Conservation (phyloP, 1,140 invertebrate species). For the Caerostris extrusa region DNA sequence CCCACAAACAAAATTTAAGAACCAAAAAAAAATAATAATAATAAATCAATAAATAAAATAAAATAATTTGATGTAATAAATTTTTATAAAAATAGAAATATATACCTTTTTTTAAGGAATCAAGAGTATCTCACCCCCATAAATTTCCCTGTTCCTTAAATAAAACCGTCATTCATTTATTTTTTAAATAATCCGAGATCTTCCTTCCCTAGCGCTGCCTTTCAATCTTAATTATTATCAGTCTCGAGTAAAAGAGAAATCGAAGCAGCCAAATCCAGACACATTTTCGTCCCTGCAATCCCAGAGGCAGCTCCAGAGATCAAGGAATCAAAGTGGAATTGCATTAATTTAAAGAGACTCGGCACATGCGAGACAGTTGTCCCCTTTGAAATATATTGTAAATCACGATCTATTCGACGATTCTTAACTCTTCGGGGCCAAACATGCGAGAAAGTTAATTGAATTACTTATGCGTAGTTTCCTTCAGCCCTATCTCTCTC, state of each 20-base stretch:
- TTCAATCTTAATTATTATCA: background rate
- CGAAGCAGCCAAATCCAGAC: background rate
- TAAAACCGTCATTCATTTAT: too few relatives aligned
- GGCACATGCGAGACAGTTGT: background rate
- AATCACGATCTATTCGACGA: constrained; percentile 18
- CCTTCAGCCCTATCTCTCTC: background rate
- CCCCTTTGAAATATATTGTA: background rate
- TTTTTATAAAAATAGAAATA: too few relatives aligned
- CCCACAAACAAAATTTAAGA: too few relatives aligned
- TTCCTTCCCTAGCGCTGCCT: background rate
- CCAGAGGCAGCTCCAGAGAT: background rate
- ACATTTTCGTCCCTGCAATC: background rate
- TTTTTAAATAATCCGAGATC: background rate
- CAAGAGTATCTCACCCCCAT: too few relatives aligned
- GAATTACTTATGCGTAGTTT: constrained; percentile 49
- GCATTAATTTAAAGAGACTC: background rate
- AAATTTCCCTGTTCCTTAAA: too few relatives aligned
- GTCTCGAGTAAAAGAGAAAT: background rate
- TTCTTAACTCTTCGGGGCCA: constrained; percentile 27
- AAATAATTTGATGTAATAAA: too few relatives aligned
- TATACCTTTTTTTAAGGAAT: too few relatives aligned
- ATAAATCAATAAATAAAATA: too few relatives aligned
- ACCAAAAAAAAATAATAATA: too few relatives aligned
- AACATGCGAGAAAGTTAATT: constrained; percentile 52
- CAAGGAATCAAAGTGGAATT: background rate